phyloP scores from a whole-genome alignment of 2,797 vertebrate genomes.

The Balearica regulorum region DNA sequence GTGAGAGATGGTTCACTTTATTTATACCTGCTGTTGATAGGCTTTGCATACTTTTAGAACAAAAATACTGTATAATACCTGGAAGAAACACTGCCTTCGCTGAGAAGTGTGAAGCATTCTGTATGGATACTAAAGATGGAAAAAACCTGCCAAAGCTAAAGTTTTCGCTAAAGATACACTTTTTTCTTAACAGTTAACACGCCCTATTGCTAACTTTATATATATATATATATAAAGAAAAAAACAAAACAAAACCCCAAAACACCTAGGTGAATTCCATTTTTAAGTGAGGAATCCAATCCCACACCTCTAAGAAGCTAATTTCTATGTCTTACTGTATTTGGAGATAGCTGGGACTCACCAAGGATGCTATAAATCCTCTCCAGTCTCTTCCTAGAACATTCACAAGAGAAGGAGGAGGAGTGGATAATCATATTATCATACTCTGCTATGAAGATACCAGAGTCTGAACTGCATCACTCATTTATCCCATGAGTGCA shows the following conservation, averaged over 20 bases:
- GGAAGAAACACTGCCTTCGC: neutral
- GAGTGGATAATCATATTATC: neutral
- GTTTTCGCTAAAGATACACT: neutral
- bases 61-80: neutral
- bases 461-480: neutral
- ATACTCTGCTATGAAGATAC: neutral
- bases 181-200: neutral
- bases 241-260: neutral
- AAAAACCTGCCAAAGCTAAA: neutral
- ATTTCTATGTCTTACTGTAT: neutral
- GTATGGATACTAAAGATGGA: neutral
- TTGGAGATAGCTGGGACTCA: neutral
- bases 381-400: neutral
- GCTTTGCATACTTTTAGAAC: neutral
- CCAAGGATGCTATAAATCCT: neutral
- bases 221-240: too few relatives aligned
- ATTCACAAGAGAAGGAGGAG: neutral
- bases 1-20: neutral
- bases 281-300: neutral
- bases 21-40: neutral
- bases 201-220: neutral
- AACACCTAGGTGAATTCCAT: neutral
- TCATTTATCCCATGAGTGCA: neutral
- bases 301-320: neutral
- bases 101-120: neutral